A percentile compares a stretch with the other conserved stretches of the same genome.
Evolutionary conservation across 2,888 invertebrate genomes (phyloP).

Genomic region (Coleophora deauratella): DNA sequence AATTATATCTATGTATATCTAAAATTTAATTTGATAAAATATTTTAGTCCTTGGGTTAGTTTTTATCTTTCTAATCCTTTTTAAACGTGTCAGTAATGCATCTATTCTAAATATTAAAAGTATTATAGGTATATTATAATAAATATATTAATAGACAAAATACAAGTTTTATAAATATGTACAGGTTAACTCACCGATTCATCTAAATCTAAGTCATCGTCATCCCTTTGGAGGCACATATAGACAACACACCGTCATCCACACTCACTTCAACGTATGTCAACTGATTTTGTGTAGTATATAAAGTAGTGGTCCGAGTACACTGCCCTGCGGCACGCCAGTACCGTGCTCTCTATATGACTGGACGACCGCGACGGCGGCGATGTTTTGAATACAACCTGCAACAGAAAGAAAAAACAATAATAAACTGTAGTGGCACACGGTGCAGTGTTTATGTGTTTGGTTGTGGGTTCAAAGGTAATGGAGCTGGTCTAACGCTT

Average conservation of each 20-base stretch:
- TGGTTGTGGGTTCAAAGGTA: constrained; percentile 22
- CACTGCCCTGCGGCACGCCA: constrained; percentile 50
- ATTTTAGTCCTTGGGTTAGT: too few relatives aligned
- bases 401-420: constrained; percentile 69
- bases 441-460: constrained; percentile 32
- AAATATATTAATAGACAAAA: neutral
- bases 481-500: constrained; percentile 28
- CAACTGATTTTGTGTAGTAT: constrained; percentile 19
- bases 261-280: constrained; percentile 22
- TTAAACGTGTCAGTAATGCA: too few relatives aligned
- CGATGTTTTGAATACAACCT: constrained; percentile 71
- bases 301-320: constrained; percentile 27
- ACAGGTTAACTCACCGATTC: constrained; percentile 47
- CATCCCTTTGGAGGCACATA: constrained; percentile 68
- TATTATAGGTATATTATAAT: too few relatives aligned
- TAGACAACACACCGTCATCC: constrained; percentile 32
- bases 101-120: too few relatives aligned
- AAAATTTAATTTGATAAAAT: too few relatives aligned
- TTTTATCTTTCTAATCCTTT: too few relatives aligned
- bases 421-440: constrained; percentile 50
- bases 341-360: constrained; percentile 39
- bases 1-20: too few relatives aligned
- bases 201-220: constrained; percentile 52
- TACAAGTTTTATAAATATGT: neutral
- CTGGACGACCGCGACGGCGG: constrained; percentile 43